phyloP scores from a whole-genome alignment of 2,113 vertebrate species.

The Salvelinus alpinus region DNA sequence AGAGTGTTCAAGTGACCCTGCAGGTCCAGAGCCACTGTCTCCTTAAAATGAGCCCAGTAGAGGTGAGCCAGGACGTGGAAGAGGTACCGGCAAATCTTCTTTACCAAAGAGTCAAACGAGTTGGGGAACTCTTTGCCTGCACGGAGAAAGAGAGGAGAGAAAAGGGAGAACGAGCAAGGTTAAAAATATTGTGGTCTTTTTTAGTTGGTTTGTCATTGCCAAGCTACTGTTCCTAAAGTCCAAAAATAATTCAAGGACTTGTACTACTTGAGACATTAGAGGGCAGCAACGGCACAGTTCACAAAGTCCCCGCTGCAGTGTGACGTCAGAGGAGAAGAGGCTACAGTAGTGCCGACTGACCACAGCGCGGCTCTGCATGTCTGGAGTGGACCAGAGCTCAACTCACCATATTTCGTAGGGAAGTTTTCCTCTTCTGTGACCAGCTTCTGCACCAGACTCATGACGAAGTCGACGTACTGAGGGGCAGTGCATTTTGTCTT shows the following conservation, averaged over 20 bases:
- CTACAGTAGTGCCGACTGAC: background rate
- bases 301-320: background rate
- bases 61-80: conserved; percentile 98
- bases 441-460: conserved; percentile 97
- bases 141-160: conserved; percentile 29
- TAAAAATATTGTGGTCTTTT: background rate
- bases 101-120: conserved; percentile 95
- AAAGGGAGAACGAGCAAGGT: conserved; percentile 8
- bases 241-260: too few species aligned
- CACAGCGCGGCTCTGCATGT: conserved; percentile 4
- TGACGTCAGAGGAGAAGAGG: too few species aligned
- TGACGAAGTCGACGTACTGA: conserved; percentile 97
- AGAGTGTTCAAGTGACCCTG: conserved; percentile 98
- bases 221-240: too few species aligned
- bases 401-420: conserved; percentile 95
- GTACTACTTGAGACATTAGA: background rate
- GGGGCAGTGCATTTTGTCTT: conserved; percentile 98
- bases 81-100: conserved; percentile 95
- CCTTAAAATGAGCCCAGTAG: conserved; percentile 98
- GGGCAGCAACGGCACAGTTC: background rate
- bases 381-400: background rate
- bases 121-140: conserved; percentile 95
- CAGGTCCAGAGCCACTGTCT: conserved; percentile 93
- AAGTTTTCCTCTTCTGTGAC: conserved; percentile 98
- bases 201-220: background rate